Base-by-base conservation (phyloP, 2,113 vertebrate genomes). In the Zonotrichia leucophrys region DNA sequence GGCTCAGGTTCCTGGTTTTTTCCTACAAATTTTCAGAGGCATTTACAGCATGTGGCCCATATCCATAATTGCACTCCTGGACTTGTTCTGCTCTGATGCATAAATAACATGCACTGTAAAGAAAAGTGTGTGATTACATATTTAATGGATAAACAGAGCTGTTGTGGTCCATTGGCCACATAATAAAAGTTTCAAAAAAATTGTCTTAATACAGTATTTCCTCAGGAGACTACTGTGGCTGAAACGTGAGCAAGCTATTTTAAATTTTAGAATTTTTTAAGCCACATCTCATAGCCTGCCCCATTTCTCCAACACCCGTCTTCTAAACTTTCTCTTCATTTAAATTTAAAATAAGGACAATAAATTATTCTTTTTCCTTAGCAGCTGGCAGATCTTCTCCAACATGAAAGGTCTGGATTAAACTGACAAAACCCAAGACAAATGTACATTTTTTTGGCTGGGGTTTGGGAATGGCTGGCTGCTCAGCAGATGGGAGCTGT, bases 11-110 rank as follows among this genome's bases (percentile, higher is more conserved):
- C 59, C 55, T 86, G 46, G 0, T 11, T 72, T 91, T 87, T 84
- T 77, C 10, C 73, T 68, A 10, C 52, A 39, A 35, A 88, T 95
- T 96, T 96, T 83, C 76, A 59, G 89, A 76, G 89, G 67, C 63
- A 62, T 80, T 95, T 96, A 50, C 86, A 92, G 69, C 92, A 87
- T 55, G 23, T 94, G 92, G 64, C 88, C 95, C 84, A 72, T 70
- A 94, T 93, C 82, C 88, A 52, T 96, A 97, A 97, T 94, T 95
- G 94, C 88, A 72, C 68, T 95, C 73, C 91, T 85, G 87, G 88
- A 88, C 94, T 93, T 76, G 96, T 95, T 96, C 96, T 97, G 96
- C 97, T 97, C 94, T 73, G 87, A 47, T 97, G 96, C 90, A 83
- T 95, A 95, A 97, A 95, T 96, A 97, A 96, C 92, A 72, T n/a